A percentile compares a stretch with the other conserved stretches of the same genome.
Conservation (phyloP, 2,888 invertebrate genomes). For the Eupithecia subumbrata region DNA sequence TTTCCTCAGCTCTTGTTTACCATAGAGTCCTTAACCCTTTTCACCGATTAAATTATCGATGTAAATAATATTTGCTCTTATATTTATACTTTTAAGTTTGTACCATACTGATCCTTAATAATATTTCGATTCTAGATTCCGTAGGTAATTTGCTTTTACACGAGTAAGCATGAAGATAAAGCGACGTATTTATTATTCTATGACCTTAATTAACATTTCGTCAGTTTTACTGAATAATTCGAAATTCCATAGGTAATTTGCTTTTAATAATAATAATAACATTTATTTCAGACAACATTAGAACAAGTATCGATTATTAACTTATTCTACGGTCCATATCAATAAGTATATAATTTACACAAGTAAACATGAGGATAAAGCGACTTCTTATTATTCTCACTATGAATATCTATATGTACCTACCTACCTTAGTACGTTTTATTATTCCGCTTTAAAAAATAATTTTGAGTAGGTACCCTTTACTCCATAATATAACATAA, state of each 20-base stretch:
- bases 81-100: neutral
- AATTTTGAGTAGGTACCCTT: neutral
- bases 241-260: neutral
- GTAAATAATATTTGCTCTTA: neutral
- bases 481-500: slow-evolving; percentile 14
- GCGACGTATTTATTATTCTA: no score
- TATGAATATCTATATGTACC: neutral
- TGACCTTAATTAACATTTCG: neutral
- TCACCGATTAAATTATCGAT: neutral
- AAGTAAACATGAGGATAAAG: neutral
- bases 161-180: neutral
- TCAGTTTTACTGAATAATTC: neutral
- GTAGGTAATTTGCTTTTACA: neutral
- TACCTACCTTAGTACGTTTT: neutral
- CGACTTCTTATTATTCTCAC: neutral
- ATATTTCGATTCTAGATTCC: neutral
- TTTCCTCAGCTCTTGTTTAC: neutral
- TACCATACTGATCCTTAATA: neutral
- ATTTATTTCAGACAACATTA: no score
- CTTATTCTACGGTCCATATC: no score
- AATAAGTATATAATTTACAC: no score
- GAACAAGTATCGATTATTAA: no score
- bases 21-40: neutral
- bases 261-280: no score
- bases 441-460: neutral